Conservation (phyloP, 2,797 vertebrate genomes). For the Meda fulgida region DNA sequence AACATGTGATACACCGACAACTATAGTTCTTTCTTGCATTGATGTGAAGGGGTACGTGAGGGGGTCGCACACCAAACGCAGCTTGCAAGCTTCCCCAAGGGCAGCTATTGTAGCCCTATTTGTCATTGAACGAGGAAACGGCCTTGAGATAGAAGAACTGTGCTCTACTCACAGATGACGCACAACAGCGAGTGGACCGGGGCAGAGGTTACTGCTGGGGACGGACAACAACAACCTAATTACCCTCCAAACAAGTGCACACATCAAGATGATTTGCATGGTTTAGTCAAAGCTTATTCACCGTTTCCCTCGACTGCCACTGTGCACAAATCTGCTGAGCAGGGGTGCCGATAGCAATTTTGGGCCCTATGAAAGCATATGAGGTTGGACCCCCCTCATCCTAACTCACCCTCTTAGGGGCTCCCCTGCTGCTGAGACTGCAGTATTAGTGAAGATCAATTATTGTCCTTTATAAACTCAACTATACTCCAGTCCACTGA, state of each 20-base stretch:
- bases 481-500: neutral
- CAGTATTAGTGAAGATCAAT: conserved; percentile 5
- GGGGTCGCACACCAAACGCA: neutral
- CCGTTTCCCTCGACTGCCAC: neutral
- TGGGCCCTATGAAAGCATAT: no score
- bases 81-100: neutral
- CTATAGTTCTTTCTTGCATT: neutral
- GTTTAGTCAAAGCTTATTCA: neutral
- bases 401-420: no score
- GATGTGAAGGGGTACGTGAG: neutral
- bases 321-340: neutral
- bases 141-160: neutral
- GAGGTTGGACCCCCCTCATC: no score
- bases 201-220: conserved; percentile 4
- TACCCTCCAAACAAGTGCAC: neutral
- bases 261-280: neutral
- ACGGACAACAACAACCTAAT: neutral
- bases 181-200: conserved; percentile 8
- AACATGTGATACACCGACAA: neutral
- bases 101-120: neutral
- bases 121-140: neutral
- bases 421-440: neutral
- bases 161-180: conserved; percentile 17
- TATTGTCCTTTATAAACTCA: conserved; percentile 31
- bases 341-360: no score